Base-by-base conservation (phyloP, 2,797 vertebrate species). In the Melanotaenia nigrans region DNA sequence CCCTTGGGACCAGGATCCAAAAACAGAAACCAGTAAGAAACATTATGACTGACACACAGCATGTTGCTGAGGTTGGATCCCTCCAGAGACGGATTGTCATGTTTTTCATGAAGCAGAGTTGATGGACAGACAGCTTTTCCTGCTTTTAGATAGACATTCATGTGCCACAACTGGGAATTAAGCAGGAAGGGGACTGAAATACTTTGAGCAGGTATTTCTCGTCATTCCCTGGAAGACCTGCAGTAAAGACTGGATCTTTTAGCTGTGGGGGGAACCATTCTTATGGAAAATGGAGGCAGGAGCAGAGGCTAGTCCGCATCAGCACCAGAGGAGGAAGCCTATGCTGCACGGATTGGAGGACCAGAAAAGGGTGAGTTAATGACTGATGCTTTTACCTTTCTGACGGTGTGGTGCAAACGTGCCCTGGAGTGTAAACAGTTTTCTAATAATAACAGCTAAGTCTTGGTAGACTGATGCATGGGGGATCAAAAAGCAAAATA, bases 271-370 rank as follows among this genome's bases (percentile, higher is more conserved):
- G 63, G 22, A 75, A 35, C 67, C 47, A 83, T 65, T 64, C 90
- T 72, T 81, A 86, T 88, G 85, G 94, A 97, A 96, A 91, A 99
- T 98, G 97, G 96, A 97, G 93, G 86, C 94, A 13, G 96, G 93
- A 89, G 93, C 95, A 60, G 96, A 98, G 90, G 92, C 93, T 20
- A 94, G 94, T 87, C 95, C 95, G 81, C 94, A 96, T 82, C 96
- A 96, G 87, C 94, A 96, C 73, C 94, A 94, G 86, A 97, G 95
- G 91, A 97, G 94, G 90, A 98, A 96, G 88, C 92, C 94, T 24
- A 95, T 96, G 84, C 93, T 95, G 85, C 98, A 99, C 47, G 96
- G 96, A 80, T 89, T 98, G 94, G 97, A 99, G 90, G 98, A 99
- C 92, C 98, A 99, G 92, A 99, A 99, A 92, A 95, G 95, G 95